Evolutionary conservation across 2,113 vertebrate species (phyloP), one percentile per base, ranked within the genome.

Genomic region (Syrmaticus mikado): DNA sequence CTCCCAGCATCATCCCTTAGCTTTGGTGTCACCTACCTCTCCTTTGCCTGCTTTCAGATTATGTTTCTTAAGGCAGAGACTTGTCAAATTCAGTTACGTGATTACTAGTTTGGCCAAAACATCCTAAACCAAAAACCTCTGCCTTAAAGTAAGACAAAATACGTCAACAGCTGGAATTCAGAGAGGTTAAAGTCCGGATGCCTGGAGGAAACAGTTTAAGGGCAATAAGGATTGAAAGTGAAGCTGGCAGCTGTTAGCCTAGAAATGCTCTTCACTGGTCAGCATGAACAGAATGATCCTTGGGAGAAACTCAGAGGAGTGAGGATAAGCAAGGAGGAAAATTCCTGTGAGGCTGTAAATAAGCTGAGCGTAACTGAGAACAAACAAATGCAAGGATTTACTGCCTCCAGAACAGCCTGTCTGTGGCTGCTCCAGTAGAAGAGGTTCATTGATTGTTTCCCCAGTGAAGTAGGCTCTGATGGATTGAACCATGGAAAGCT

Each of bases 401-500:
- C 40, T 71, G 10, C 70, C 73, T 88, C 80, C 74, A 88, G 72
- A 89, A 14, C 2, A 70, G 76, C 88, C 84, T 0, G 2, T 76
- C 88, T 88, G 77, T 57, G 87, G 77, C 90, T 94, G 93, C 90
- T 82, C 66, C 45, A 11, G 80, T 91, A 68, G 85, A 93, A 96
- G 79, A 85, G 73, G 93, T 65, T 94, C 83, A 96, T 94, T 88
- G 92, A 95, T 96, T 93, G 85, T 92, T 95, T 96, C 74, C 80
- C 74, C 77, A 30, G 74, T 61, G 83, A 82, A 90, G 66, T 91
- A 68, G 40, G 58, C 73, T 84, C 85, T 91, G 87, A 90, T 72
- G 85, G 90, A 95, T 93, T 93, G 94, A 96, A 86, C 95, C 70
- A 75, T 95, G 96, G 92, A 95, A 97, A 94, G 87, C 93, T 78